Evolutionary conservation across 2,113 vertebrate species (phyloP), one percentile per base, ranked within the genome.

Genomic region (Esox niger): DNA sequence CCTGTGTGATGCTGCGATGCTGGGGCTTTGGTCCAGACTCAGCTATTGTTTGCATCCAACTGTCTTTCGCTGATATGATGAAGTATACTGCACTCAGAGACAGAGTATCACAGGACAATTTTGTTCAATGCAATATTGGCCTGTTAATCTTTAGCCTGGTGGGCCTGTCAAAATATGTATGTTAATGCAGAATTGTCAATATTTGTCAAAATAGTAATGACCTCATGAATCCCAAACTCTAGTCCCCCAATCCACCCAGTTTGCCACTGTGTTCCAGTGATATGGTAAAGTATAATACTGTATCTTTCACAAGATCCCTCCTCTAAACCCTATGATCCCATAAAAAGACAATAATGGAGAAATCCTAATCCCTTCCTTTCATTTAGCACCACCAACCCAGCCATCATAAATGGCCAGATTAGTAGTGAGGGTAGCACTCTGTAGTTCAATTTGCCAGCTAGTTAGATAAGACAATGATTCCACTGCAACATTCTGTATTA

Each of bases 31-130:
- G 69, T 73, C 82, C 82, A 79, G 70, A 30, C 27, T 7, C 61
- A 62, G 52, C 20, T 47, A 83, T 78, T 83, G 79, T 84, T 71
- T 8, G 30, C 66, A 63, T 66, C 64, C 66, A 33, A 71, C 73
- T 79, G 77, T 49, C 55, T 78, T 75, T 62, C 67, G 72, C 33
- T 69, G 81, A 81, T 79, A 43, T 15, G 38, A 43, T 43, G 17
- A 0, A 10, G 5, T 43, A 43, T 43, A 15, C 5, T 2, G 11
- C 38, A 43, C 13, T 43, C 13, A 43, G 38, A 43, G 38, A 43
- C 38, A 15, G 38, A 43, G 11, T 43, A 43, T 15, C 38, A 43
- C 17, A 43, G 13, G 38, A 4, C 38, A 43, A 15, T 15, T 43
- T 13, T 13, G 3, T 10, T 1, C 11, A 17, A 17, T 43, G 35